These are phyloP conservation scores for Cydia fagiglandana DNA, from an alignment of 1,140 invertebrate genomes.

Conservation along the genomic window DNA sequence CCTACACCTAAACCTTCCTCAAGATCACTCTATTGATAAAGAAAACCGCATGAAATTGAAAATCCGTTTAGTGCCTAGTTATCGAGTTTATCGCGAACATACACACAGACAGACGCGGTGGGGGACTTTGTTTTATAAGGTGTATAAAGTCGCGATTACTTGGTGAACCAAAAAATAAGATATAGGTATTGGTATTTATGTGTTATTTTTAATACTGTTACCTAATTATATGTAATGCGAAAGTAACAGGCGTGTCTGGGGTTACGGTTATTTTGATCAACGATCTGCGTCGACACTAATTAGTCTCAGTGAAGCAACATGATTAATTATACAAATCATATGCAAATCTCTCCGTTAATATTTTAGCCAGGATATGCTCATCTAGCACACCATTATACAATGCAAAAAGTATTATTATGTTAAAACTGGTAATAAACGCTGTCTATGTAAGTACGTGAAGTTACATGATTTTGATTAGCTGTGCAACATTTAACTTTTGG, in stretches of 20 bases:
- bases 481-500: neutral
- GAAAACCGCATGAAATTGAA: no score
- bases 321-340: neutral
- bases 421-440: no score
- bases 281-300: constrained; percentile 6
- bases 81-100: no score
- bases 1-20: no score
- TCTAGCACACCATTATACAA: neutral
- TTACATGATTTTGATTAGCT: neutral
- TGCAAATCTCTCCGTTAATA: neutral
- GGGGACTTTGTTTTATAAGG: no score
- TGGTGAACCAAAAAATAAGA: no score
- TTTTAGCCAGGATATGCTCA: neutral
- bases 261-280: neutral
- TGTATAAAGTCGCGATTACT: no score
- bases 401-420: neutral
- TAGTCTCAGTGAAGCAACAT: neutral
- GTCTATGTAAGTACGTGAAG: neutral
- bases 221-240: neutral
- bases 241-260: neutral
- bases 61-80: no score
- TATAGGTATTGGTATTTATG: no score
- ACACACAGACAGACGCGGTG: no score
- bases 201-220: no score
- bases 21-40: no score